Evolutionary conservation across 2,888 invertebrate species (phyloP).

Genomic region (Drosophila suboccidentalis): DNA sequence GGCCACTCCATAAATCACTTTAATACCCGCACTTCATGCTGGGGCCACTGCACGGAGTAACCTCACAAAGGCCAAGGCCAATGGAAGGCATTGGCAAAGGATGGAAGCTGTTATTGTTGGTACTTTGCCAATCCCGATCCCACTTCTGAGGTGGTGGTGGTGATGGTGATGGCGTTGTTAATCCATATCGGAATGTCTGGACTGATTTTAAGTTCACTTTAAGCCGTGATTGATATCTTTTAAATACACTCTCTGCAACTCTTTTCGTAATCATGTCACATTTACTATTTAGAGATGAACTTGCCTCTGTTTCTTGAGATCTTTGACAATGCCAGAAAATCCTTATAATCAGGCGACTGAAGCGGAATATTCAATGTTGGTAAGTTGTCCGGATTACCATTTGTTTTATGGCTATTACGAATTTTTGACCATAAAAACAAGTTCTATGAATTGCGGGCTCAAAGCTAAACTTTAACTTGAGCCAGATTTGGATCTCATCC

Average conservation of each 20-base stretch:
- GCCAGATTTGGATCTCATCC: slow-evolving; percentile 29
- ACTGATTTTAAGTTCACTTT: slow-evolving; percentile 30
- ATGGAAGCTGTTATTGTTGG: slow-evolving; percentile 3
- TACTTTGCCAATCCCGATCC: slow-evolving; percentile 14
- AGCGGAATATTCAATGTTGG: not conserved
- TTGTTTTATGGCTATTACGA: not conserved
- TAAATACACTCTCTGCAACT: slow-evolving; percentile 22
- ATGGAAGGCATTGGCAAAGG: not conserved
- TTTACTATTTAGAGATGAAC: not conserved
- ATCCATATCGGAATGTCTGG: slow-evolving; percentile 19
- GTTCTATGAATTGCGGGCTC: not conserved
- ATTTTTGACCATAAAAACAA: not conserved
- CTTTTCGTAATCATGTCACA: not conserved
- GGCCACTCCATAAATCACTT: slow-evolving; percentile 58
- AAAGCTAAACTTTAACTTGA: slow-evolving; percentile 16
- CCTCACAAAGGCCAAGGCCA: slow-evolving; percentile 16
- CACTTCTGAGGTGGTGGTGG: not conserved
- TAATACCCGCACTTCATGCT: slow-evolving; percentile 34
- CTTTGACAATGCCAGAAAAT: not conserved
- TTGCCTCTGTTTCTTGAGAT: not conserved
- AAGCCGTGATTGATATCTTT: slow-evolving; percentile 38
- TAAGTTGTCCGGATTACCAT: not conserved
- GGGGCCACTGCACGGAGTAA: slow-evolving; percentile 7
- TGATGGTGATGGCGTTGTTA: not conserved
- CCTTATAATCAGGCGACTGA: no score